Evolutionary conservation across 2,797 vertebrate species (phyloP).

Genomic region (Vespertilio murinus): DNA sequence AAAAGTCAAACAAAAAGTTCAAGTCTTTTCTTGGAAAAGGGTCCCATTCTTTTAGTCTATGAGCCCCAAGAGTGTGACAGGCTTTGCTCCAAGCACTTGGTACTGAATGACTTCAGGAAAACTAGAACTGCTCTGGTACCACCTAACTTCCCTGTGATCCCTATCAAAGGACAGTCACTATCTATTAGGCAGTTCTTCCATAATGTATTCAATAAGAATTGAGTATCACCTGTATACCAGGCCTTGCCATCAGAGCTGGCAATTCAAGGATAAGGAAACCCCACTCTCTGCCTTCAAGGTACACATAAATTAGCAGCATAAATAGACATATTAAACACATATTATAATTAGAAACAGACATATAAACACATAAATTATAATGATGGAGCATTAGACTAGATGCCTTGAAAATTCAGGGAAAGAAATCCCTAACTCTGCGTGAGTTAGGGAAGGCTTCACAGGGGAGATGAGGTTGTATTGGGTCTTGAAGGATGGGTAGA

Average conservation of each 20-base stretch:
- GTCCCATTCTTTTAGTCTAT: background rate
- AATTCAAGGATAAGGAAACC: background rate
- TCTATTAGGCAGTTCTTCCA: background rate
- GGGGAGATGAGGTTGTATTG: background rate
- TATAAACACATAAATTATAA: background rate
- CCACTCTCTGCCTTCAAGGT: background rate
- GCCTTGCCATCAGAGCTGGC: background rate
- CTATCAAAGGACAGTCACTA: background rate
- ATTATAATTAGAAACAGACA: background rate
- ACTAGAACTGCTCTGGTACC: background rate
- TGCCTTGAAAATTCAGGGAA: background rate
- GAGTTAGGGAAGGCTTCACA: background rate
- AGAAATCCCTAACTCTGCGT: background rate
- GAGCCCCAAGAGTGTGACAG: background rate
- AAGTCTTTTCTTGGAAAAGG: background rate
- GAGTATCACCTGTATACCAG: background rate
- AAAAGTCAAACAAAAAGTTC: background rate
- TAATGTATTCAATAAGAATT: slow-evolving; percentile 9
- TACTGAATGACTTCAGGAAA: background rate
- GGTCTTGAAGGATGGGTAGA: background rate
- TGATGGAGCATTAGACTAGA: background rate
- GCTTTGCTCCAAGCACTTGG: background rate
- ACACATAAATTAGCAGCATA: background rate
- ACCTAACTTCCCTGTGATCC: background rate
- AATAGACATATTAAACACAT: background rate